These are phyloP conservation scores for Odontomachus brunneus DNA, from an alignment of 1,140 invertebrate genomes.

Conservation along the genomic window DNA sequence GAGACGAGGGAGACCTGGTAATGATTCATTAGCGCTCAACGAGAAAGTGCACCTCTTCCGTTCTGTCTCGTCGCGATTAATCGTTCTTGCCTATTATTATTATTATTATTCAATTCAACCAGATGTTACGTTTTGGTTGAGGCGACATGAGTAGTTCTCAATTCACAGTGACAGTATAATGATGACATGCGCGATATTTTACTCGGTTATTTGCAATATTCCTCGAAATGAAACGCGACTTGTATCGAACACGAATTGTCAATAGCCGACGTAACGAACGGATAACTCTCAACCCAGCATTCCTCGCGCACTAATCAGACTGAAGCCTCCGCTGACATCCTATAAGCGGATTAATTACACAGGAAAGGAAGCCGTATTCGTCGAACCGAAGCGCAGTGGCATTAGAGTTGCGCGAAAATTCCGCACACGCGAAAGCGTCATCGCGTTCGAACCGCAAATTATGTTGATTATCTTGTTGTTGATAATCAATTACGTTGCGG, in stretches of 20 bases:
- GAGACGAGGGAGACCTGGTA: constrained; percentile 10
- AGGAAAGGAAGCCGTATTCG: constrained; percentile 59
- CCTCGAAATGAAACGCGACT: no score
- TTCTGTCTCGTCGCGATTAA: not conserved
- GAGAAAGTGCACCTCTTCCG: constrained; percentile 17
- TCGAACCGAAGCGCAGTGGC: constrained; percentile 3
- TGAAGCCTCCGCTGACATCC: constrained; percentile 54
- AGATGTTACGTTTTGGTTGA: not conserved
- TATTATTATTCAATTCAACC: no score
- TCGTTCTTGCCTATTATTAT: not conserved
- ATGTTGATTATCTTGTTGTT: not conserved
- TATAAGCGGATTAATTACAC: constrained; percentile 64
- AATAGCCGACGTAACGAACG: constrained; percentile 2
- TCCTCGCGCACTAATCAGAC: constrained; percentile 40
- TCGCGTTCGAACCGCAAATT: not conserved
- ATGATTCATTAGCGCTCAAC: constrained; percentile 30
- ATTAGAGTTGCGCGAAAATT: not conserved
- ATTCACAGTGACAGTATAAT: no score
- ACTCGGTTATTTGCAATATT: no score
- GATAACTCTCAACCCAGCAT: not conserved
- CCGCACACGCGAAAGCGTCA: not conserved
- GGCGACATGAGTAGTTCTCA: no score
- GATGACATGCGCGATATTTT: no score
- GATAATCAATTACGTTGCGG: not conserved
- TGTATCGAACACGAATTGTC: not conserved